phyloP scores from a whole-genome alignment of 2,888 invertebrate species.

The Acleris holmiana region DNA sequence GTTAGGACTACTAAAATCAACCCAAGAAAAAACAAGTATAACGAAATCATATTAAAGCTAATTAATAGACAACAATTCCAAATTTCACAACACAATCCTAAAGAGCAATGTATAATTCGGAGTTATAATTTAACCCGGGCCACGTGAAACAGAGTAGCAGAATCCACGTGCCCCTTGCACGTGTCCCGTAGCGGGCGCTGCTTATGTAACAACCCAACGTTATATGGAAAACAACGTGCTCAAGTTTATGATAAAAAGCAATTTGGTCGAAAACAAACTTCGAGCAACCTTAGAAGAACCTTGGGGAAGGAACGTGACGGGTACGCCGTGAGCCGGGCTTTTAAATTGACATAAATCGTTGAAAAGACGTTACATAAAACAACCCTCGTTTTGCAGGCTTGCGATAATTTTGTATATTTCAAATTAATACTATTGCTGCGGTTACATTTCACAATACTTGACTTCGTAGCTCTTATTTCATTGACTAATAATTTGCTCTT shows the following conservation, averaged over 20 bases:
- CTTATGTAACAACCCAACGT: constrained; percentile 50
- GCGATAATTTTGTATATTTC: no score
- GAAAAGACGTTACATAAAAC: constrained; percentile 7
- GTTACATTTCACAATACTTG: no score
- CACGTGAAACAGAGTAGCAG: no score
- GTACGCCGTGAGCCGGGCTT: constrained; percentile 15
- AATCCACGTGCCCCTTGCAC: constrained; percentile 53
- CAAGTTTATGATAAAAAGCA: constrained; percentile 40
- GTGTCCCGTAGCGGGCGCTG: constrained; percentile 54
- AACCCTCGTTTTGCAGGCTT: not conserved
- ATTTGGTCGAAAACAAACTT: constrained; percentile 34
- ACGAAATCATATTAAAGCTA: no score
- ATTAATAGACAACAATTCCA: no score
- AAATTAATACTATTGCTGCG: no score
- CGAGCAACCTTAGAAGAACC: constrained; percentile 16
- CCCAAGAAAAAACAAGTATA: no score
- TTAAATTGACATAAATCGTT: constrained; percentile 10
- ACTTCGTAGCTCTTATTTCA: no score
- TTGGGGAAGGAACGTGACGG: constrained; percentile 25
- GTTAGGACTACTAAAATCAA: no score
- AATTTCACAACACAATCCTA: no score
- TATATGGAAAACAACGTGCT: constrained; percentile 41
- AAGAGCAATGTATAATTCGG: not conserved
- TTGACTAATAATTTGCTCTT: not conserved
- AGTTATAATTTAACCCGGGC: no score